Percentiles rank a stretch among this genome's conserved stretches.
These are phyloP conservation scores for Oncorhynchus mykiss DNA, from an alignment of 2,113 vertebrate genomes.

Conservation along the genomic window DNA sequence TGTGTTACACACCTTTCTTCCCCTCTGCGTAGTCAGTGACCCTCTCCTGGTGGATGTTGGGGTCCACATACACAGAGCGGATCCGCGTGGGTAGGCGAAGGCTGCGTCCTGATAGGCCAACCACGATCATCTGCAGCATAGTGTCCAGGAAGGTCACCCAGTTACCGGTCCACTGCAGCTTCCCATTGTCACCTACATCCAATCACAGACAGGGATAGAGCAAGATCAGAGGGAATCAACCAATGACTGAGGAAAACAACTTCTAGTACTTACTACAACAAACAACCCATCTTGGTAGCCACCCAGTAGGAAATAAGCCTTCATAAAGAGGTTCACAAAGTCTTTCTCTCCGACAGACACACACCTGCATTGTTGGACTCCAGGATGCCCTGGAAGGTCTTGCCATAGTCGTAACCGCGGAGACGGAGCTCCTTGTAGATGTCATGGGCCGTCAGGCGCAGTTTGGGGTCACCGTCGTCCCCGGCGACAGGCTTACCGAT, in stretches of 20 bases:
- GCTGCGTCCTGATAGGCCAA: conserved; percentile 71
- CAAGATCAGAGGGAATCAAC: not conserved
- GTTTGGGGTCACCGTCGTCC: conserved; percentile 35
- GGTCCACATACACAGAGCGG: conserved; percentile 81
- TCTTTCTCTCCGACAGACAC: not conserved
- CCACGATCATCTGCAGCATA: conserved; percentile 84
- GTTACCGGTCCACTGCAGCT: conserved; percentile 86
- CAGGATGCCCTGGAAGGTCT: conserved; percentile 86
- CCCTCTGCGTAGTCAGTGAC: conserved; percentile 61
- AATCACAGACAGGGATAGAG: not conserved
- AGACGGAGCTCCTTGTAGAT: conserved; percentile 91
- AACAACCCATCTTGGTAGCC: too few species aligned
- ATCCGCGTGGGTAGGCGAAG: conserved; percentile 88
- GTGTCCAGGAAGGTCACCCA: conserved; percentile 94
- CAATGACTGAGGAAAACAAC: not conserved
- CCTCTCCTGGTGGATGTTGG: conserved; percentile 73
- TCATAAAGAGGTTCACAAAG: not conserved
- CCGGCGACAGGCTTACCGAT: not conserved
- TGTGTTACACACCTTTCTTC: conserved; percentile 72
- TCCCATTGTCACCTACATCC: conserved; percentile 74
- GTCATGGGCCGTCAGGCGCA: conserved; percentile 71
- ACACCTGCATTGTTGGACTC: conserved; percentile 83
- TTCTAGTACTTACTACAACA: too few species aligned
- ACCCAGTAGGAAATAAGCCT: too few species aligned
- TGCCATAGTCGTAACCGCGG: conserved; percentile 89